A percentile compares a stretch with the other conserved stretches of the same genome.
Evolutionary conservation across 2,113 vertebrate genomes (phyloP).

Genomic region (Pimephales promelas): DNA sequence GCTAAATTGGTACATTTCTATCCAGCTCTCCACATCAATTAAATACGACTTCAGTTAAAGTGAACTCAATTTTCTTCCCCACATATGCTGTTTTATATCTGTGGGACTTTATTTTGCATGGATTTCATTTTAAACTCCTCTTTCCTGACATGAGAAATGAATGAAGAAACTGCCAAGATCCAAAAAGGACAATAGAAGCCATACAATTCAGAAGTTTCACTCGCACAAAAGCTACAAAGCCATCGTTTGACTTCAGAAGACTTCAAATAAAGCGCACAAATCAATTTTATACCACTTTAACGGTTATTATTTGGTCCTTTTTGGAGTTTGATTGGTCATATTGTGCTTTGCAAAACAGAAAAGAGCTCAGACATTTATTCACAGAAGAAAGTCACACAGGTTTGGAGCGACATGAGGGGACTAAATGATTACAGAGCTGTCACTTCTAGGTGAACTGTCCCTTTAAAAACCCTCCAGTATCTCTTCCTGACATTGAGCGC

Average conservation of each 20-base stretch:
- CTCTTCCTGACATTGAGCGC: not conserved
- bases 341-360: no score
- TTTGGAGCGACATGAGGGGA: not conserved
- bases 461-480: not conserved
- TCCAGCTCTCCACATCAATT: not conserved
- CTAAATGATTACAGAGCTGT: no score
- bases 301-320: not conserved
- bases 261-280: not conserved
- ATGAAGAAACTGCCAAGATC: not conserved
- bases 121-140: not conserved
- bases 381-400: not conserved
- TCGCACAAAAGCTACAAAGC: no score
- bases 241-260: no score
- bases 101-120: not conserved
- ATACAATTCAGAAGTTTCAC: not conserved
- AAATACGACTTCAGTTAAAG: constrained; percentile 5
- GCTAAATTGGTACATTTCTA: constrained; percentile 5
- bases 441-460: not conserved
- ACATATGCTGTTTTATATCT: not conserved
- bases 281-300: not conserved
- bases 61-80: not conserved
- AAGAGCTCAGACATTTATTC: not conserved
- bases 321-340: not conserved
- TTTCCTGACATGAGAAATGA: not conserved
- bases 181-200: not conserved